Evolutionary conservation across 1,140 invertebrate genomes (phyloP).

Genomic region (Armadillidium nasatum): DNA sequence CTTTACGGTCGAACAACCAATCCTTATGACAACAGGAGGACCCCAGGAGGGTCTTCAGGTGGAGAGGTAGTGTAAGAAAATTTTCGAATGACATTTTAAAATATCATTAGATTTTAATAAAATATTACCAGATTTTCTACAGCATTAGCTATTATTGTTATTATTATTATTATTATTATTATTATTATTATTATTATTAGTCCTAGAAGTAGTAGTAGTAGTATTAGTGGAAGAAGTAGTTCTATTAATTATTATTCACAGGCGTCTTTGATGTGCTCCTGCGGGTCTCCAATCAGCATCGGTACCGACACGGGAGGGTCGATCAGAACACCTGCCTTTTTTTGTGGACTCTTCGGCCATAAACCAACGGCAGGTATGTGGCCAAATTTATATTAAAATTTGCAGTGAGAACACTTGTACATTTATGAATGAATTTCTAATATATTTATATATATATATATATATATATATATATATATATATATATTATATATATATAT

Average conservation of each 20-base stretch:
- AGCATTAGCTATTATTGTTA: too few species aligned
- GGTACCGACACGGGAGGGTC: conserved; percentile 95
- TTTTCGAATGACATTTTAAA: not conserved
- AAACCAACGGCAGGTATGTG: conserved; percentile 72
- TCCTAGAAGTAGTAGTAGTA: too few species aligned
- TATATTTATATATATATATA: too few species aligned
- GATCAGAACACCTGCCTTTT: conserved; percentile 88
- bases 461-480: too few species aligned
- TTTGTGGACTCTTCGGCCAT: conserved; percentile 93
- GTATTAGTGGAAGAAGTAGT: too few species aligned
- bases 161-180: not conserved
- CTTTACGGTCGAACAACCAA: conserved; percentile 80
- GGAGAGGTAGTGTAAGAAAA: conserved; percentile 56
- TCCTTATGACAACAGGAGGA: conserved; percentile 79
- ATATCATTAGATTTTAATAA: too few species aligned
- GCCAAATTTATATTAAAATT: too few species aligned
- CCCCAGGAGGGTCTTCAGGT: conserved; percentile 73
- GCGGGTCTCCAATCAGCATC: conserved; percentile 76
- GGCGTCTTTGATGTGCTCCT: conserved; percentile 62
- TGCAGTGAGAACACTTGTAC: too few species aligned
- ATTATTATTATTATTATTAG: too few species aligned
- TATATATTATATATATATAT: too few species aligned
- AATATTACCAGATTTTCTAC: too few species aligned
- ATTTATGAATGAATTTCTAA: too few species aligned
- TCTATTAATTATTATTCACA: conserved; percentile 9